Conservation (phyloP, 2,113 vertebrate species). For the Zosterops lateralis region DNA sequence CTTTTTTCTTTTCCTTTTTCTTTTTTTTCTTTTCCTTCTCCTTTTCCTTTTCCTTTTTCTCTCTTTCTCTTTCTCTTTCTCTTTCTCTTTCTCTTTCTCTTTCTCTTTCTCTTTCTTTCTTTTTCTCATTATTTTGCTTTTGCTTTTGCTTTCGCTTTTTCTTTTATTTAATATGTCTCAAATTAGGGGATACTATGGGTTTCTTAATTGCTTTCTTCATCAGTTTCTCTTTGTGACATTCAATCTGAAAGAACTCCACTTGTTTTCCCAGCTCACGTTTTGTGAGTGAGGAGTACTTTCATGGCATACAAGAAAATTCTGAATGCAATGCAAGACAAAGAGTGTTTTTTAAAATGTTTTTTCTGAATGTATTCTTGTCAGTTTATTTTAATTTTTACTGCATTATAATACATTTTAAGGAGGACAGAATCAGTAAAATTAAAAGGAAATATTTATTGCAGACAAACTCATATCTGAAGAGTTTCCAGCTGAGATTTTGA, state of each 20-base stretch:
- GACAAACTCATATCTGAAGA: background rate
- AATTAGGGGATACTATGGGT: background rate
- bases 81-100: too few relatives aligned
- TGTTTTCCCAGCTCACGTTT: background rate
- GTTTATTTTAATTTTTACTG: background rate
- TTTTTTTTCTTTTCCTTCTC: accelerated
- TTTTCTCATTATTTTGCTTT: too few relatives aligned
- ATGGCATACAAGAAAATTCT: background rate
- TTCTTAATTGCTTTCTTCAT: constrained; percentile 8
- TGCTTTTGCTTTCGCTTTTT: too few relatives aligned
- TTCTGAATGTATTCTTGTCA: background rate
- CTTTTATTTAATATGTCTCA: background rate
- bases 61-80: too few relatives aligned
- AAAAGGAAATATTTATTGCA: background rate
- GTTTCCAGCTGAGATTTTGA: background rate
- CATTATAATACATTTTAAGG: background rate
- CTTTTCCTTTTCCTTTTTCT: accelerated
- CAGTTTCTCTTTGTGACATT: background rate
- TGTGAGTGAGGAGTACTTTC: background rate
- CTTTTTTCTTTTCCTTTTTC: accelerated
- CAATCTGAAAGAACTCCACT: background rate
- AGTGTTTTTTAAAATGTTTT: background rate
- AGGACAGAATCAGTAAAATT: background rate
- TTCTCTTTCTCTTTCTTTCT: accelerated
- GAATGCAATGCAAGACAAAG: background rate